Evolutionary conservation across 1,140 invertebrate genomes (phyloP), one percentile per base, ranked within the genome.

Genomic region (Hyposmocoma kahamanoa): DNA sequence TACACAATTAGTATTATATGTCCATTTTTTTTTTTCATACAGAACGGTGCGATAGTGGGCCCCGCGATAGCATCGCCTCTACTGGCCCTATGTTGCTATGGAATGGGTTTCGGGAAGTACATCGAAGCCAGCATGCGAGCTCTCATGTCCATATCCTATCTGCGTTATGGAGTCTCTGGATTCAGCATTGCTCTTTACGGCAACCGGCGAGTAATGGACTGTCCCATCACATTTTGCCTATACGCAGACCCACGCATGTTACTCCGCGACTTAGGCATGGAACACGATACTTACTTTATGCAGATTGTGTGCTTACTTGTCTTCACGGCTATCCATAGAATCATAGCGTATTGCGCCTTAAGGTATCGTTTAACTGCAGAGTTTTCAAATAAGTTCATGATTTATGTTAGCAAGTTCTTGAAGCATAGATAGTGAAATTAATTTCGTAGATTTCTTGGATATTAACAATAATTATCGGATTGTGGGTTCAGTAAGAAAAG

Each of bases 1-100:
- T n/a, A n/a, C n/a, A n/a, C n/a, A n/a, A n/a, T n/a, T n/a, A n/a
- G n/a, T n/a, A n/a, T n/a, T n/a, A n/a, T n/a, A n/a, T n/a, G n/a
- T n/a, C 11, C 24, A 26, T 26, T 36, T 36, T 36, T 2, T 17
- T 67, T 66, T 39, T 36, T 36, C 53, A 84, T 87, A 9, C 75
- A 91, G 90, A 91, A 90, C 46, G 90, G 90, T 32, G 87, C 88
- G 6, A 90, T 90, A 17, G 68, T 91, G 8, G 90, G 88, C 1
- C 90, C 90, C 1, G 69, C 89, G 42, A 67, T 82, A 0, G 87
- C 89, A 1, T 88, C 90, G 0, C 90, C 90, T 1, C 83, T 90
- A 0, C 81, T 91, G 18, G 89, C 88, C 0, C 62, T 91, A 10
- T 89, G 89, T 17, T 87, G 90, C 30, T 91, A 91, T 56, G 90